Percentiles rank a stretch among this genome's conserved stretches.
phyloP scores from a whole-genome alignment of 2,888 invertebrate genomes.

The Congeria kusceri region DNA sequence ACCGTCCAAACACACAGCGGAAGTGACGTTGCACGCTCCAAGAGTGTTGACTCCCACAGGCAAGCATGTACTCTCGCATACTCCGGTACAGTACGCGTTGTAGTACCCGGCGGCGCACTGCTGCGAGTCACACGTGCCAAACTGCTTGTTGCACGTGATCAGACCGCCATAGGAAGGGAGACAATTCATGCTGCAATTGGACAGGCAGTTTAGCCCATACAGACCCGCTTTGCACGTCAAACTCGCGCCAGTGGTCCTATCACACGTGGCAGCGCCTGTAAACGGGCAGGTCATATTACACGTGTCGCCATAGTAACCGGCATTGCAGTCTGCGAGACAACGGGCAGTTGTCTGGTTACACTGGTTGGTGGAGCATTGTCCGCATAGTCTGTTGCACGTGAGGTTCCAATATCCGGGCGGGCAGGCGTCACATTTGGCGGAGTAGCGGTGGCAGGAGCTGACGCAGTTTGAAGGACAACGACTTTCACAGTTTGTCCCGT shows the following conservation, averaged over 20 bases:
- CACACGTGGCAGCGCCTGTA: constrained; percentile 44
- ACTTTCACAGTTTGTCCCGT: constrained; percentile 15
- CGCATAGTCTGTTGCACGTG: constrained; percentile 13
- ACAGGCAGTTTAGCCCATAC: constrained; percentile 40
- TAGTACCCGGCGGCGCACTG: constrained; percentile 38
- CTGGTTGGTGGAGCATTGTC: neutral
- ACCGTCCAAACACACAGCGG: constrained; percentile 33
- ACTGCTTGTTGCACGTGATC: constrained; percentile 35
- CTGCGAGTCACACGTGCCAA: constrained; percentile 26
- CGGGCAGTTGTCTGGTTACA: constrained; percentile 34
- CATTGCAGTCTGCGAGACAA: constrained; percentile 35
- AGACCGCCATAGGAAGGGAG: constrained; percentile 6
- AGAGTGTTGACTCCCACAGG: neutral
- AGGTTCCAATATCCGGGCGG: constrained; percentile 9
- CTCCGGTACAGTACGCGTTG: constrained; percentile 19
- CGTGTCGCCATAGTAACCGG: constrained; percentile 35
- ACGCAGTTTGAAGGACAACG: constrained; percentile 18
- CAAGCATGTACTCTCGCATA: constrained; percentile 36
- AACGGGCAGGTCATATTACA: constrained; percentile 33
- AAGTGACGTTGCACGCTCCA: constrained; percentile 23
- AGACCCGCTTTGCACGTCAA: constrained; percentile 30
- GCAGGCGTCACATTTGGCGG: constrained; percentile 18
- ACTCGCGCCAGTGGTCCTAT: constrained; percentile 34
- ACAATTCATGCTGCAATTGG: constrained; percentile 38
- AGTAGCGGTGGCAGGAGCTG: constrained; percentile 24